A percentile compares a stretch with the other conserved stretches of the same genome.
Evolutionary conservation across 2,113 vertebrate genomes (phyloP).

Genomic region (Plectropomus leopardus): DNA sequence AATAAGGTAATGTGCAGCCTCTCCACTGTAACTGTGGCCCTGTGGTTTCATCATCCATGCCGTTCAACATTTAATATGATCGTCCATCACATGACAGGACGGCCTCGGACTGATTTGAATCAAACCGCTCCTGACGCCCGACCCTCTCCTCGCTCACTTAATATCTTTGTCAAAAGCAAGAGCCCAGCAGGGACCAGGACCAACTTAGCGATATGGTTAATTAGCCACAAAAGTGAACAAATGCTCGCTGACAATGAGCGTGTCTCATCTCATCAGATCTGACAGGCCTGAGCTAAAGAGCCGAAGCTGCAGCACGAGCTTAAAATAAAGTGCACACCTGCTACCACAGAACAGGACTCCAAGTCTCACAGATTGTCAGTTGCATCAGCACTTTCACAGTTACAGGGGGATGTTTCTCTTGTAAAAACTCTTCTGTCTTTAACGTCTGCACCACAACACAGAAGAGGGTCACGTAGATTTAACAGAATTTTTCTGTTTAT

Average conservation of each 20-base stretch:
- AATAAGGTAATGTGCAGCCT: conserved; percentile 17
- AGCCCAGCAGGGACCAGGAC: conserved; percentile 53
- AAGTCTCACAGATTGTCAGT: background rate
- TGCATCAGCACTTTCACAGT: background rate
- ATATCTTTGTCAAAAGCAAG: conserved; percentile 67
- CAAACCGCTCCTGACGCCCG: conserved; percentile 58
- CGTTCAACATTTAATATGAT: conserved; percentile 56
- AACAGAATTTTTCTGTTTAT: background rate
- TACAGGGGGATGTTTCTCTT: background rate
- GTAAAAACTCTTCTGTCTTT: background rate
- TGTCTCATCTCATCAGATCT: conserved; percentile 52
- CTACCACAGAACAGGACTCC: background rate
- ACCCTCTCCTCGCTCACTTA: conserved; percentile 62
- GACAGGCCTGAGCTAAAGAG: conserved; percentile 39
- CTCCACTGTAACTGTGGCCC: conserved; percentile 23
- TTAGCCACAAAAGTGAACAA: conserved; percentile 75
- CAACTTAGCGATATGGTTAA: conserved; percentile 60
- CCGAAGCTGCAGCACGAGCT: background rate
- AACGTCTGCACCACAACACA: background rate
- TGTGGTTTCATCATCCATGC: conserved; percentile 59
- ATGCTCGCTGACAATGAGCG: conserved; percentile 63
- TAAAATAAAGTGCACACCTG: conserved; percentile 23
- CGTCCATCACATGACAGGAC: conserved; percentile 45
- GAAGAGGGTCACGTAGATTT: background rate
- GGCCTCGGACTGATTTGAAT: conserved; percentile 44